These are phyloP conservation scores for Allygus modestus DNA, from an alignment of 2,888 invertebrate species.

Conservation along the genomic window DNA sequence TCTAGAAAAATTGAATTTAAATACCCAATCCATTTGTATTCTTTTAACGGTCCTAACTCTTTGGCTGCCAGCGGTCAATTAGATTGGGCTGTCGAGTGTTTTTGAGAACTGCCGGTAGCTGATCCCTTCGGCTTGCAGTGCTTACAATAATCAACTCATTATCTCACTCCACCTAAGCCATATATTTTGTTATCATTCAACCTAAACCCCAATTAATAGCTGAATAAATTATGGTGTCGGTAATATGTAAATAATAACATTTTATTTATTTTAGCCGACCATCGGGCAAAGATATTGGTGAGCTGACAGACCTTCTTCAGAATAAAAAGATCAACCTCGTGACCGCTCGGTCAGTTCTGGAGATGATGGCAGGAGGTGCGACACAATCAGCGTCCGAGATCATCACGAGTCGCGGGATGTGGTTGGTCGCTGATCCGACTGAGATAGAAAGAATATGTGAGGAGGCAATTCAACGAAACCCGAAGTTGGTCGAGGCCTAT, in stretches of 20 bases:
- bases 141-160: too few relatives aligned
- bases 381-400: conserved; percentile 76
- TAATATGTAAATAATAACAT: not conserved
- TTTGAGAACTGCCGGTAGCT: too few relatives aligned
- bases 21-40: too few relatives aligned
- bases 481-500: conserved; percentile 82
- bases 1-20: too few relatives aligned
- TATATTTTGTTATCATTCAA: too few relatives aligned
- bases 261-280: conserved; percentile 26
- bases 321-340: conserved; percentile 80
- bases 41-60: too few relatives aligned
- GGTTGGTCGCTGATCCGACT: conserved; percentile 81
- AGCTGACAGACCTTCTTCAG: conserved; percentile 81
- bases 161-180: too few relatives aligned
- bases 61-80: too few relatives aligned
- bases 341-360: conserved; percentile 77
- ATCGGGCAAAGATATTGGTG: conserved; percentile 76
- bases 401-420: conserved; percentile 80
- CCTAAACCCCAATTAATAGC: too few relatives aligned
- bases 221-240: too few relatives aligned
- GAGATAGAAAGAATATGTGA: conserved; percentile 80
- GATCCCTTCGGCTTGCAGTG: too few relatives aligned
- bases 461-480: conserved; percentile 80
- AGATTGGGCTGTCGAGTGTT: too few relatives aligned
- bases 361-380: conserved; percentile 75